phyloP scores from a whole-genome alignment of 2,113 vertebrate species.

The Ophthalmolycus amberensis region DNA sequence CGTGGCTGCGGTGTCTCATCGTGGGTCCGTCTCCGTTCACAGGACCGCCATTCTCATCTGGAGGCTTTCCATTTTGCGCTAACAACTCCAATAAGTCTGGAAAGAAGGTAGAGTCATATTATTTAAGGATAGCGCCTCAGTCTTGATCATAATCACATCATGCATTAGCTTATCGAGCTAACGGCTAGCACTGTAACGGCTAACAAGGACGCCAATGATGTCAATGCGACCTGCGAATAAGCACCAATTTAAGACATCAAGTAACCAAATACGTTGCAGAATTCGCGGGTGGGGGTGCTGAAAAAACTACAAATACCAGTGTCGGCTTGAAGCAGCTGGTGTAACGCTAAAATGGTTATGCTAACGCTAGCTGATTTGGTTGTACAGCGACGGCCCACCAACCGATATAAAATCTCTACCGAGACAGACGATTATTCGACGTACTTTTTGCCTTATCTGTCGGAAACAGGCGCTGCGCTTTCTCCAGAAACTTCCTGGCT shows the following conservation, averaged over 20 bases:
- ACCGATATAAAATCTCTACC: background rate
- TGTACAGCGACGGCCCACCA: conserved; percentile 56
- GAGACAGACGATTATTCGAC: conserved; percentile 61
- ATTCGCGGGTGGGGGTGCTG: too few species aligned
- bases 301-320: conserved; percentile 59
- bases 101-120: conserved; percentile 1
- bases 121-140: background rate
- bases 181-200: conserved; percentile 25
- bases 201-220: background rate
- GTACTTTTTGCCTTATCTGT: conserved; percentile 89
- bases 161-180: conserved; percentile 15
- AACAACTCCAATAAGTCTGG: conserved; percentile 91
- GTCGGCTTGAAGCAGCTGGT: background rate
- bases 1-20: conserved; percentile 79
- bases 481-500: conserved; percentile 92
- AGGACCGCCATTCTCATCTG: conserved; percentile 77
- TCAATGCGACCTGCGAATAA: background rate
- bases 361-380: conserved; percentile 70
- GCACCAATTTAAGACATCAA: background rate
- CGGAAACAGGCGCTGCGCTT: conserved; percentile 92
- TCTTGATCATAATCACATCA: background rate
- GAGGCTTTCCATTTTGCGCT: conserved; percentile 85
- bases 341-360: conserved; percentile 46
- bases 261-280: background rate
- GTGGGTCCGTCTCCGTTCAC: conserved; percentile 81